phyloP scores from a whole-genome alignment of 2,888 invertebrate species.

The Nomada goodeniana region DNA sequence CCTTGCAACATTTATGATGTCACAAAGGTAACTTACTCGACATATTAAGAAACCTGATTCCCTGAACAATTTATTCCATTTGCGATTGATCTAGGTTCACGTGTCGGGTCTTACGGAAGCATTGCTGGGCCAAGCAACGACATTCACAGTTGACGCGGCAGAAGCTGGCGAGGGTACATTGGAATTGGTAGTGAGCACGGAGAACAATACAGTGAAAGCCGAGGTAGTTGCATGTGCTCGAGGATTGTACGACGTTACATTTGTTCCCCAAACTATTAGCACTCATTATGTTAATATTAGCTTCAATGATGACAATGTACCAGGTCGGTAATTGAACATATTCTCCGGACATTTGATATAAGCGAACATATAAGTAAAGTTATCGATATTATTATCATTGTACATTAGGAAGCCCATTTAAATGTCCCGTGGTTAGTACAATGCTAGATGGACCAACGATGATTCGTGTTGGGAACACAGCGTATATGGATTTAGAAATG shows the following conservation, averaged over 20 bases:
- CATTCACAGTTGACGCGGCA: conserved; percentile 97
- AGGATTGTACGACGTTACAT: conserved; percentile 96
- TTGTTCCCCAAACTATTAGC: conserved; percentile 94
- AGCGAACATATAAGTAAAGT: background rate
- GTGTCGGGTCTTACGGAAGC: conserved; percentile 82
- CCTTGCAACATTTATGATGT: conserved; percentile 98
- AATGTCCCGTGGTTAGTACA: conserved; percentile 88
- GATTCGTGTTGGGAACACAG: conserved; percentile 81
- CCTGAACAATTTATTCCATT: background rate
- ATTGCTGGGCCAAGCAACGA: conserved; percentile 91
- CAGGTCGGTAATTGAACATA: conserved; percentile 83
- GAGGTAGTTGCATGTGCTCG: conserved; percentile 95
- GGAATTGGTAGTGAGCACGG: conserved; percentile 95
- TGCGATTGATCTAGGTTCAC: conserved; percentile 73
- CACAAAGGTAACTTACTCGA: conserved; percentile 87
- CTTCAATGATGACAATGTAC: conserved; percentile 96
- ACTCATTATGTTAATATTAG: conserved; percentile 97
- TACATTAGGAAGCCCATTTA: conserved; percentile 92
- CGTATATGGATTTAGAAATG: conserved; percentile 83
- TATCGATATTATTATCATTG: background rate
- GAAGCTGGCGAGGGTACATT: conserved; percentile 97
- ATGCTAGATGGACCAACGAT: conserved; percentile 81
- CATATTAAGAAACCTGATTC: background rate
- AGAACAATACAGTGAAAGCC: conserved; percentile 95
- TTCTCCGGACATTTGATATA: background rate